These are phyloP conservation scores for Zygogramma bicolorata DNA, from an alignment of 2,888 invertebrate species.

Conservation along the genomic window DNA sequence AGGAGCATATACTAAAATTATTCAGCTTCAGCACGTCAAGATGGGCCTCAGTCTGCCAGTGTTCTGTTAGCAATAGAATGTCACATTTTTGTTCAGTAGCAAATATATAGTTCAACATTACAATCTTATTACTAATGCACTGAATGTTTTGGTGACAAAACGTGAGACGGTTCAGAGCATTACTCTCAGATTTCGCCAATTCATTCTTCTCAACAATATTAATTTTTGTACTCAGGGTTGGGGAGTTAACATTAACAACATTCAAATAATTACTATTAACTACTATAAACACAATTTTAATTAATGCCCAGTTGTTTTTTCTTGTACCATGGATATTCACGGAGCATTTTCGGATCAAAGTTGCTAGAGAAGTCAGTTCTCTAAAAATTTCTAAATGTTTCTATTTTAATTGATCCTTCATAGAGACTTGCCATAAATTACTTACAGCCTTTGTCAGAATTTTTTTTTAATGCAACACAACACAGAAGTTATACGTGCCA, in stretches of 20 bases:
- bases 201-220: neutral
- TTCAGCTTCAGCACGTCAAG: neutral
- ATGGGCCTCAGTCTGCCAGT: neutral
- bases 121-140: neutral
- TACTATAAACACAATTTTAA: no score
- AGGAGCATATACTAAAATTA: neutral
- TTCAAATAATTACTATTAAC: neutral
- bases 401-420: no score
- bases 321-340: no score
- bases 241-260: neutral
- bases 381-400: no score
- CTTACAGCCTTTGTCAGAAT: no score
- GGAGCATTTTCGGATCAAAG: no score
- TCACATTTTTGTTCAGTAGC: neutral
- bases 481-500: no score
- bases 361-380: no score
- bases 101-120: neutral
- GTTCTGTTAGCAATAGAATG: neutral
- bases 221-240: neutral
- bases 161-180: neutral
- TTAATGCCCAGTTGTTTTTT: no score
- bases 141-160: neutral
- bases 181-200: neutral
- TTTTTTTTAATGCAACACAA: no score
- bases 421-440: no score